Evolutionary conservation across 2,797 vertebrate species (phyloP).

Genomic region (Falco novaeseelandiae): DNA sequence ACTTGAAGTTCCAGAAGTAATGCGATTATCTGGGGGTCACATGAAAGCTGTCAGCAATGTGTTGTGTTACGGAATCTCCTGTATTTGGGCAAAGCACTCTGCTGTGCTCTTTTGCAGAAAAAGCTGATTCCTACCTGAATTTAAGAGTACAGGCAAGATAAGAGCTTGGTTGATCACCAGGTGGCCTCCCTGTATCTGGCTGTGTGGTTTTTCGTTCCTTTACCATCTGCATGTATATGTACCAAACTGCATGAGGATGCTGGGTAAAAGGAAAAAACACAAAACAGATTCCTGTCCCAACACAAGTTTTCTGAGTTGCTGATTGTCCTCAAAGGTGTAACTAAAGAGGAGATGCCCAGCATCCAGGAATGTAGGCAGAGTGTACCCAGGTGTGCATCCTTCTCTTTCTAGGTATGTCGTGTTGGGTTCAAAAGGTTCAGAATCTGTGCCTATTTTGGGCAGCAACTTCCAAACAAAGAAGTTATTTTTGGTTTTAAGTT

Average conservation of each 20-base stretch:
- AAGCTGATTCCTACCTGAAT: not conserved
- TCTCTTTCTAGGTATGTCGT: not conserved
- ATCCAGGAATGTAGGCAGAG: not conserved
- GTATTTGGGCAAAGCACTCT: not conserved
- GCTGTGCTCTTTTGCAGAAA: not conserved
- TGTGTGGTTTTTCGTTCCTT: not conserved
- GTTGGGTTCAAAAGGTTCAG: not conserved
- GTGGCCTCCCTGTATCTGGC: not conserved
- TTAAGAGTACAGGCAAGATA: not conserved
- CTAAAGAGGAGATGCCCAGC: not conserved
- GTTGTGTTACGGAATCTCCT: not conserved
- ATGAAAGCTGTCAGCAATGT: not conserved
- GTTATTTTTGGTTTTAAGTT: not conserved
- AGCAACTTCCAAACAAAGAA: not conserved
- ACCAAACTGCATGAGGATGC: not conserved
- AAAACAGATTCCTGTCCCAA: not conserved
- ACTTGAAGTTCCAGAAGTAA: not conserved
- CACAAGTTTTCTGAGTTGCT: not conserved
- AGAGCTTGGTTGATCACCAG: not conserved
- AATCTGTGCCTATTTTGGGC: not conserved
- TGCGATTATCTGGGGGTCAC: not conserved
- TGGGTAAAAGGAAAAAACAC: not conserved
- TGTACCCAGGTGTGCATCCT: not conserved
- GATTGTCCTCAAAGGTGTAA: not conserved
- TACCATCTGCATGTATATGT: rapidly evolving